Evolutionary conservation across 1,140 invertebrate species (phyloP).

Genomic region (Elymnias hypermnestra): DNA sequence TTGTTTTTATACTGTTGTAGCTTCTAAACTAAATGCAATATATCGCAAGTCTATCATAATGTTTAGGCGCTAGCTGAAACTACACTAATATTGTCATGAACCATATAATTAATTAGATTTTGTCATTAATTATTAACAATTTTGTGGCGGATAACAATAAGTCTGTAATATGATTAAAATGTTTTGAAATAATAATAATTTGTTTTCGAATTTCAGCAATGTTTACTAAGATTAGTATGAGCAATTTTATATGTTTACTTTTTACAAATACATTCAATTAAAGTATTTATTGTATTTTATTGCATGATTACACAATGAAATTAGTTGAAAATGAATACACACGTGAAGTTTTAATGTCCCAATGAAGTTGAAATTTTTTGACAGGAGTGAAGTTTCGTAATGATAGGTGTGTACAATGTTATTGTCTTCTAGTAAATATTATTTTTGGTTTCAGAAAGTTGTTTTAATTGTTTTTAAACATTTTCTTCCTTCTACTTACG

Average conservation of each 20-base stretch:
- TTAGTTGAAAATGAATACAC: background rate
- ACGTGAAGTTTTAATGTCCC: conserved; percentile 13
- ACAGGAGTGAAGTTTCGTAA: conserved; percentile 12
- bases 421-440: conserved; percentile 70
- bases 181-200: conserved; percentile 13
- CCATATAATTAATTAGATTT: no score
- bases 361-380: conserved; percentile 18
- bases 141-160: background rate
- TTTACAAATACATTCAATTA: conserved; percentile 1
- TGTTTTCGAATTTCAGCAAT: conserved; percentile 13
- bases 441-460: conserved; percentile 61
- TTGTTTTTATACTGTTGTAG: background rate
- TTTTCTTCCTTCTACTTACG: background rate
- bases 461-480: conserved; percentile 34
- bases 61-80: no score
- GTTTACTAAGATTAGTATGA: conserved; percentile 6
- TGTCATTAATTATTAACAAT: background rate
- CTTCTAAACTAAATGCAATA: background rate
- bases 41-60: background rate
- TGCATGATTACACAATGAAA: conserved; percentile 3
- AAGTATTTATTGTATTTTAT: conserved; percentile 5
- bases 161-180: conserved; percentile 14
- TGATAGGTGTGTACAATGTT: conserved; percentile 53
- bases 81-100: no score
- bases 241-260: conserved; percentile 9